Evolutionary conservation across 2,888 invertebrate species (phyloP).

Genomic region (Neoaliturus tenellus): DNA sequence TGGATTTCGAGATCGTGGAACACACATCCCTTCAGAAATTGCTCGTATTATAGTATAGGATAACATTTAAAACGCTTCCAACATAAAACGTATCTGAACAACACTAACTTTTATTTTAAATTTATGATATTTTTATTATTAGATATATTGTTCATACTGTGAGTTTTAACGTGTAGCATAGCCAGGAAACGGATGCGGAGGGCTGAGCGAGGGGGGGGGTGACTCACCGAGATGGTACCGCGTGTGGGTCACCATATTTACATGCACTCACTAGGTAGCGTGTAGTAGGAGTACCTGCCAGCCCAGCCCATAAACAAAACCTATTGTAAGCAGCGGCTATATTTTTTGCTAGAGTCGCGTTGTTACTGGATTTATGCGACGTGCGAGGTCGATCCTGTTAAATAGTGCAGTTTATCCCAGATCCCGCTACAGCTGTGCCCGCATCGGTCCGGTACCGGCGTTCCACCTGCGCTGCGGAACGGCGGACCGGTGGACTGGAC

Average conservation of each 20-base stretch:
- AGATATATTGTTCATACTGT: too few species aligned
- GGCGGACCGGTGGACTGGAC: not conserved
- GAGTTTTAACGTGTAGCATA: not conserved
- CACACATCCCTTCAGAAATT: too few species aligned
- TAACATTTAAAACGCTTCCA: too few species aligned
- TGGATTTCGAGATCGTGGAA: too few species aligned
- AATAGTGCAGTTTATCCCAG: conserved; percentile 26
- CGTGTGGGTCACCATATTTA: conserved; percentile 27
- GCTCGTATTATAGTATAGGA: too few species aligned
- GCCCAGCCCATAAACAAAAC: conserved; percentile 45
- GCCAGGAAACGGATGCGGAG: too few species aligned
- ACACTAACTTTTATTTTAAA: too few species aligned
- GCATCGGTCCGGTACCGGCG: not conserved
- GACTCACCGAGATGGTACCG: conserved; percentile 5
- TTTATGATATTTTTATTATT: too few species aligned
- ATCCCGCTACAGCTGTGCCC: not conserved
- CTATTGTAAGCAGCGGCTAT: conserved; percentile 42
- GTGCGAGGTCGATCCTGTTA: conserved; percentile 41
- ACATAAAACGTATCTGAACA: too few species aligned
- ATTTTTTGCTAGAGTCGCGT: conserved; percentile 42
- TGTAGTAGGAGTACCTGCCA: conserved; percentile 33
- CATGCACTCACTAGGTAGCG: conserved; percentile 32
- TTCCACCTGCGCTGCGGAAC: too few species aligned
- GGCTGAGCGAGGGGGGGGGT: too few species aligned
- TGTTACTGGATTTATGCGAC: conserved; percentile 44